These are phyloP conservation scores for Anhinga anhinga DNA, from an alignment of 2,113 vertebrate genomes.

Conservation along the genomic window DNA sequence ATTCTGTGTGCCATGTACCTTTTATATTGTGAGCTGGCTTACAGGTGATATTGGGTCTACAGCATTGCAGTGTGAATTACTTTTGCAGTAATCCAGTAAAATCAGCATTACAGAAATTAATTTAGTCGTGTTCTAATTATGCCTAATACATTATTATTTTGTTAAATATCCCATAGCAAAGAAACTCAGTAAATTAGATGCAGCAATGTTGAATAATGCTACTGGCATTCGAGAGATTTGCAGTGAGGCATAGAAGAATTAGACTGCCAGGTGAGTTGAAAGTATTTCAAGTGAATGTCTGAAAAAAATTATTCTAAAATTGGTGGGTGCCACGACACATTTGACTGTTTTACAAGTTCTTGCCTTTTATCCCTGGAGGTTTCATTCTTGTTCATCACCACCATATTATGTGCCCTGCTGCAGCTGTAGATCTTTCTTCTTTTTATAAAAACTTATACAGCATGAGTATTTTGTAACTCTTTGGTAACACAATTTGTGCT, in stretches of 20 bases:
- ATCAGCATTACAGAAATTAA: background rate
- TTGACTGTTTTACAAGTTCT: background rate
- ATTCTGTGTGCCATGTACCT: background rate
- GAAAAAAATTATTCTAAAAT: background rate
- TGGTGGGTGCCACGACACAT: background rate
- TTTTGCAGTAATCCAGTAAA: background rate
- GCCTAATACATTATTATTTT: background rate
- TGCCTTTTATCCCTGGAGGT: background rate
- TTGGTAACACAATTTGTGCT: background rate
- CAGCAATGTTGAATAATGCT: background rate
- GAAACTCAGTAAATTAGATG: background rate
- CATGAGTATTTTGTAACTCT: background rate
- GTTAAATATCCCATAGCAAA: slow-evolving; percentile 8
- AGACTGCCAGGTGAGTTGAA: background rate
- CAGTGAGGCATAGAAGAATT: background rate
- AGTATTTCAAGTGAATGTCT: background rate
- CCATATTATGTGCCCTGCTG: background rate
- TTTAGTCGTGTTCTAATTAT: background rate
- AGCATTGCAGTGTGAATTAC: background rate
- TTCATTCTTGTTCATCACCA: background rate
- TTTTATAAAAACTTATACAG: background rate
- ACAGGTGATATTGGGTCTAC: background rate
- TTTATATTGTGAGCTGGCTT: background rate
- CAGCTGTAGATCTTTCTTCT: background rate
- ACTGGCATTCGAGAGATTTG: background rate